Conservation (phyloP, 2,888 invertebrate genomes). For the Ephialtes manifestator region DNA sequence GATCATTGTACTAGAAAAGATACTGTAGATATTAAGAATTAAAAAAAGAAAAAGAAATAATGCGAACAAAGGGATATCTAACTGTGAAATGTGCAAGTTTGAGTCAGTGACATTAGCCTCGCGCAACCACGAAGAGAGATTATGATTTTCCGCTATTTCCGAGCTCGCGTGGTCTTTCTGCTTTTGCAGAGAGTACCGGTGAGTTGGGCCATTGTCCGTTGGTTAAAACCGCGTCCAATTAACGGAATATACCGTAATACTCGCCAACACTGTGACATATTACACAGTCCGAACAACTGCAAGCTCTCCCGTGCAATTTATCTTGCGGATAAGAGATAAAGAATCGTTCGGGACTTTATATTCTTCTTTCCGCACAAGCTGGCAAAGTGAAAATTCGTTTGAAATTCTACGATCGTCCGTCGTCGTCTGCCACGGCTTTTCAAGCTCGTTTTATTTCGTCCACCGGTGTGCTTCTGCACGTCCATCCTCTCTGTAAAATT, state of each 20-base stretch:
- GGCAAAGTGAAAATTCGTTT: conserved; percentile 21
- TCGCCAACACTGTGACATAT: conserved; percentile 33
- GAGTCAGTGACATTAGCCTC: background rate
- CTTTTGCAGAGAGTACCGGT: conserved; percentile 23
- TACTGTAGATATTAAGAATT: too few species aligned
- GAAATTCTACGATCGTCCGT: conserved; percentile 26
- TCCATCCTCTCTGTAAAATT: conserved; percentile 35
- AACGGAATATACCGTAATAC: conserved; percentile 67
- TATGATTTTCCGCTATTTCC: conserved; percentile 58
- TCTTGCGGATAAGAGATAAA: background rate
- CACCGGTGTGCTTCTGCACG: conserved; percentile 19
- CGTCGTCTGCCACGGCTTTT: conserved; percentile 16
- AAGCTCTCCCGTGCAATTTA: background rate
- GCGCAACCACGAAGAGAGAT: conserved; percentile 45
- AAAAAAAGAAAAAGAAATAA: background rate
- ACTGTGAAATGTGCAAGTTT: conserved; percentile 7
- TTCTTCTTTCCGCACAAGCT: background rate
- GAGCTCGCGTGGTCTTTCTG: conserved; percentile 23
- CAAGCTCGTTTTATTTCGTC: conserved; percentile 38
- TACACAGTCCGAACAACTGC: conserved; percentile 14
- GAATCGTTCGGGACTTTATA: conserved; percentile 18
- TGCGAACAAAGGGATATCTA: background rate
- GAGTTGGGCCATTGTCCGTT: conserved; percentile 62
- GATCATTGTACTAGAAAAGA: too few species aligned
- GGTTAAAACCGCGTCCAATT: conserved; percentile 65